Conservation (phyloP, 2,797 vertebrate species). For the Spinus pinus region DNA sequence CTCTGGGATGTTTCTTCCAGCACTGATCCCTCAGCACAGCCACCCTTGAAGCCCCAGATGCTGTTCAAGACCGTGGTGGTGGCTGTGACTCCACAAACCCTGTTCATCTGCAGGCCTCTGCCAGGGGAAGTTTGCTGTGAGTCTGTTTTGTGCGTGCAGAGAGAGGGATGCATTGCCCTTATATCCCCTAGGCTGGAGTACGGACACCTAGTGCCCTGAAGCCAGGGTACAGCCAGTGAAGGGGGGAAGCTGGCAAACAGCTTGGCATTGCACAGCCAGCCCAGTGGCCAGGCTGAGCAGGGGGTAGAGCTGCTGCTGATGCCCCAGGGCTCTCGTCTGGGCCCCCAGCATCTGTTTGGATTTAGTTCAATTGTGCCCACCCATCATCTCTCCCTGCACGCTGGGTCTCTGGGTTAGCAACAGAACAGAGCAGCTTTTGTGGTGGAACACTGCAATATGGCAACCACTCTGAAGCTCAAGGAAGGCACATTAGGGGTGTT, state of each 20-base stretch:
- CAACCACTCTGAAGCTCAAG: background rate
- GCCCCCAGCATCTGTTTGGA: rapidly evolving
- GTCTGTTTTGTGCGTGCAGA: rapidly evolving
- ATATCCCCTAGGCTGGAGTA: background rate
- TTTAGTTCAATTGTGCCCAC: rapidly evolving
- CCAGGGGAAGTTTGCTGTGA: background rate
- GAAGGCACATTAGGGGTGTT: background rate
- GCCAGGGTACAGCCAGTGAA: background rate
- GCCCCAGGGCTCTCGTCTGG: background rate
- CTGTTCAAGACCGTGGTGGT: rapidly evolving
- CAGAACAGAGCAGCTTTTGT: background rate
- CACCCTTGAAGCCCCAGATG: background rate
- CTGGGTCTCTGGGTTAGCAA: rapidly evolving
- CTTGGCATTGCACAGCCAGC: background rate
- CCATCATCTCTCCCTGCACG: background rate
- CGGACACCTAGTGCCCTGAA: rapidly evolving
- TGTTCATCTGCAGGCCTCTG: background rate
- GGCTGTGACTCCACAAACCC: background rate
- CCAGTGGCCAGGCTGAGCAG: rapidly evolving
- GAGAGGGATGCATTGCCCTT: background rate
- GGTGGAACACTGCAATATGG: background rate
- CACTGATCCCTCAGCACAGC: rapidly evolving
- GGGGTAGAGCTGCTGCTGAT: background rate
- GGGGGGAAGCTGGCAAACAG: background rate
- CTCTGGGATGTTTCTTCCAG: background rate